Conservation (phyloP, 2,888 invertebrate genomes). For the Nomada fucata region DNA sequence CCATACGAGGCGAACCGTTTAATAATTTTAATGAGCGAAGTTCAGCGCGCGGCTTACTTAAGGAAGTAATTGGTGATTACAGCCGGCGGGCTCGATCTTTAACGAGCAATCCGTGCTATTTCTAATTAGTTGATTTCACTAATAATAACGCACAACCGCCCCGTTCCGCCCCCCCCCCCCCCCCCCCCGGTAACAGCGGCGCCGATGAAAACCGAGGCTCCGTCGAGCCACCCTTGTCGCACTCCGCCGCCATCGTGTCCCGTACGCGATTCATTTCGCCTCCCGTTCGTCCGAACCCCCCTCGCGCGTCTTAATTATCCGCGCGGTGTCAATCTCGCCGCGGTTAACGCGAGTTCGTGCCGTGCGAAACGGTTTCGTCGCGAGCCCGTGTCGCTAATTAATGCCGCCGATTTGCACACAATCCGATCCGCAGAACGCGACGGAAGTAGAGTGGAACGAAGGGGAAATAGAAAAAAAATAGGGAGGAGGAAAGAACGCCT, state of each 20-base stretch:
- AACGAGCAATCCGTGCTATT: slow-evolving; percentile 71
- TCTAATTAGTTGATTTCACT: slow-evolving; percentile 73
- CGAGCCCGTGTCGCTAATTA: slow-evolving; percentile 53
- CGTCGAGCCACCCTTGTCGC: neutral
- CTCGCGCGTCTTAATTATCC: slow-evolving; percentile 66
- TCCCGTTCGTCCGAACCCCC: neutral
- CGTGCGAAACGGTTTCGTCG: slow-evolving; percentile 40
- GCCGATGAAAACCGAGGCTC: neutral
- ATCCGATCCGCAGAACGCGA: slow-evolving; percentile 8
- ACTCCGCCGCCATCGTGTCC: slow-evolving; percentile 21
- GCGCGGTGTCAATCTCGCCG: slow-evolving; percentile 67
- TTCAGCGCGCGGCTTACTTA: slow-evolving; percentile 69
- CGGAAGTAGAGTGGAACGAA: neutral
- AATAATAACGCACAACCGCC: slow-evolving; percentile 68
- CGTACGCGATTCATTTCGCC: slow-evolving; percentile 56
- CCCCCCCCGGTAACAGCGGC: neutral
- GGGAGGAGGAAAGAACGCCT: neutral
- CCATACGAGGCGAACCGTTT: slow-evolving; percentile 64
- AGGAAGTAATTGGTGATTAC: slow-evolving; percentile 73
- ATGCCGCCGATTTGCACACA: slow-evolving; percentile 55
- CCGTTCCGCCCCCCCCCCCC: no score
- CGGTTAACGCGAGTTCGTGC: slow-evolving; percentile 62
- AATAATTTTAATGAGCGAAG: slow-evolving; percentile 73
- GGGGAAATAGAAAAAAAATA: neutral
- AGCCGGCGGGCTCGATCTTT: slow-evolving; percentile 67